These are phyloP conservation scores for Hyperoplus immaculatus DNA, from an alignment of 2,797 vertebrate genomes.

Conservation along the genomic window DNA sequence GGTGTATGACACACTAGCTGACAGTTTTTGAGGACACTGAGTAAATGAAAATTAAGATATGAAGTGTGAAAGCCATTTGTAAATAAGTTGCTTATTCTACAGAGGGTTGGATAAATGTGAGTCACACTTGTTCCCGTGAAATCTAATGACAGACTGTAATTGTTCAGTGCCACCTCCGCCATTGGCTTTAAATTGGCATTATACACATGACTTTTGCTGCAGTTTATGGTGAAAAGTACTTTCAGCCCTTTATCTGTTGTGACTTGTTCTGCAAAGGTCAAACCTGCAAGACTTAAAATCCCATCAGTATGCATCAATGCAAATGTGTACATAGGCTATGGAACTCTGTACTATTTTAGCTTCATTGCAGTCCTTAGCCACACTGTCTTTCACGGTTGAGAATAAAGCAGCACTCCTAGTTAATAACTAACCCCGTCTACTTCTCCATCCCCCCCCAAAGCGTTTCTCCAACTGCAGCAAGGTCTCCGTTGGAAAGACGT, in stretches of 20 bases:
- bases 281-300: not conserved
- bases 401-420: not conserved
- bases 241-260: not conserved
- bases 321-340: conserved; percentile 1
- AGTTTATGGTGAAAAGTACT: not conserved
- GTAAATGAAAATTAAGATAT: conserved; percentile 8
- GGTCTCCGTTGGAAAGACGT: conserved; percentile 91
- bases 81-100: conserved; percentile 12
- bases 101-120: conserved; percentile 42
- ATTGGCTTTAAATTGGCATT: conserved; percentile 4
- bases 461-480: conserved; percentile 98
- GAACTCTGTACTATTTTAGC: not conserved
- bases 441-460: conserved; percentile 71
- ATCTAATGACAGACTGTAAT: conserved; percentile 35
- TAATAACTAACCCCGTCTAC: conserved; percentile 8
- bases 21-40: conserved; percentile 3
- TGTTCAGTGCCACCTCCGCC: conserved; percentile 24
- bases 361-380: not conserved
- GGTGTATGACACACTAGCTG: not conserved
- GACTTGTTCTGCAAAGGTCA: not conserved
- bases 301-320: not conserved
- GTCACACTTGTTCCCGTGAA: conserved; percentile 60
- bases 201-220: conserved; percentile 2
- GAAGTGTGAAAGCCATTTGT: conserved; percentile 18
- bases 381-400: not conserved